Conservation (phyloP, 2,888 invertebrate species). For the Ferdinandea cuprea region DNA sequence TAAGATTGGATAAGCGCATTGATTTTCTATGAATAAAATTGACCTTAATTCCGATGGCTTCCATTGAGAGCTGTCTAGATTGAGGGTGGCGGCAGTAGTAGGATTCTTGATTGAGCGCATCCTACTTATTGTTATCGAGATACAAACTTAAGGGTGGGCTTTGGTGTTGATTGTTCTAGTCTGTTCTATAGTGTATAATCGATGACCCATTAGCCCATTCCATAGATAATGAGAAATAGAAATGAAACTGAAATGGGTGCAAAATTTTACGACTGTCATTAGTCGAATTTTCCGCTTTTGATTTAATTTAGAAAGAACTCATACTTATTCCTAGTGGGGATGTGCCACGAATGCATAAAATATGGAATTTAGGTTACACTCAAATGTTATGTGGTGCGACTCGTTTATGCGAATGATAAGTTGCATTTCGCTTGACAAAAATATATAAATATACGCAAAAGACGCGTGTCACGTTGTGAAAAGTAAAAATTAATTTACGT, state of each 20-base stretch:
- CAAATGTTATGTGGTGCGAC: not conserved
- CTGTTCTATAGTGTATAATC: slow-evolving; percentile 61
- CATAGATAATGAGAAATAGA: not conserved
- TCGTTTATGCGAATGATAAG: slow-evolving; percentile 1
- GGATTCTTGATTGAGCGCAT: slow-evolving; percentile 25
- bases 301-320: not conserved
- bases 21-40: slow-evolving; percentile 73
- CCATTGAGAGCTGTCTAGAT: no score
- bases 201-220: slow-evolving; percentile 44
- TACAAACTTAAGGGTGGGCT: slow-evolving; percentile 2
- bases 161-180: slow-evolving; percentile 56
- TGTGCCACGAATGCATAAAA: slow-evolving; percentile 7
- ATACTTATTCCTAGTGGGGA: no score
- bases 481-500: slow-evolving; percentile 16
- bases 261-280: not conserved
- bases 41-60: slow-evolving; percentile 58
- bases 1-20: slow-evolving; percentile 56
- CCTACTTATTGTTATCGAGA: slow-evolving; percentile 29
- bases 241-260: not conserved
- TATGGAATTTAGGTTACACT: slow-evolving; percentile 19
- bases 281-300: not conserved
- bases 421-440: slow-evolving; percentile 6
- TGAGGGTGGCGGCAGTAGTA: not conserved
- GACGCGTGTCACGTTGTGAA: slow-evolving; percentile 25
- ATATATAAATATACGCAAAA: not conserved